Conservation (phyloP, 2,888 invertebrate species). For the Acleris emargana region DNA sequence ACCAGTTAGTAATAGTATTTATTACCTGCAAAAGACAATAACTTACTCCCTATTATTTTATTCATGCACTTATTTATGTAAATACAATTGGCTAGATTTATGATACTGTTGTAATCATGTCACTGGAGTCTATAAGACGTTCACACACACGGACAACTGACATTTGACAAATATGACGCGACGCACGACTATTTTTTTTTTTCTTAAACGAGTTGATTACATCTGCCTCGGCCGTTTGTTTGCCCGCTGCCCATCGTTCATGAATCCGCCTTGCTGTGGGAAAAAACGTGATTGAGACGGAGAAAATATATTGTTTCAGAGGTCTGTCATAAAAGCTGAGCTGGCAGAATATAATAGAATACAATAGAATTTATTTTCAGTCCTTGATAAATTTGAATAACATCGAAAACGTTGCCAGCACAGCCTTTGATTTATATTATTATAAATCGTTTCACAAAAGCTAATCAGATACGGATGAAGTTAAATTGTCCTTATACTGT, state of each 20-base stretch:
- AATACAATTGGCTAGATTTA: slow-evolving; percentile 82
- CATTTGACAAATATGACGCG: slow-evolving; percentile 57
- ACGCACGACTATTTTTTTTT: slow-evolving; percentile 38
- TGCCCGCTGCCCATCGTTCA: slow-evolving; percentile 81
- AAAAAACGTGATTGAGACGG: slow-evolving; percentile 24
- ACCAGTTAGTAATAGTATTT: slow-evolving; percentile 77
- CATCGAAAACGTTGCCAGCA: no score
- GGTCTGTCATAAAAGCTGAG: no score
- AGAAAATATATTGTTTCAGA: background rate
- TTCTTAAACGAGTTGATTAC: slow-evolving; percentile 55
- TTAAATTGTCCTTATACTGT: no score
- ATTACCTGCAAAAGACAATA: slow-evolving; percentile 80
- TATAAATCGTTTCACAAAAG: no score
- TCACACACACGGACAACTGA: slow-evolving; percentile 71
- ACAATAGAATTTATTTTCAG: no score
- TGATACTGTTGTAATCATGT: slow-evolving; percentile 57
- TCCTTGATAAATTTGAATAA: no score
- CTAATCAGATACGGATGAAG: no score
- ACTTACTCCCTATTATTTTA: slow-evolving; percentile 71
- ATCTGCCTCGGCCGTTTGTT: slow-evolving; percentile 79
- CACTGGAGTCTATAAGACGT: slow-evolving; percentile 70
- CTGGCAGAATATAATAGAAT: no score
- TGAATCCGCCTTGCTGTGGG: slow-evolving; percentile 70
- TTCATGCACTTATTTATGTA: slow-evolving; percentile 80
- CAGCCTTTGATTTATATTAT: no score